Evolutionary conservation across 2,113 vertebrate species (phyloP).

Genomic region (Ploceus nigricollis): DNA sequence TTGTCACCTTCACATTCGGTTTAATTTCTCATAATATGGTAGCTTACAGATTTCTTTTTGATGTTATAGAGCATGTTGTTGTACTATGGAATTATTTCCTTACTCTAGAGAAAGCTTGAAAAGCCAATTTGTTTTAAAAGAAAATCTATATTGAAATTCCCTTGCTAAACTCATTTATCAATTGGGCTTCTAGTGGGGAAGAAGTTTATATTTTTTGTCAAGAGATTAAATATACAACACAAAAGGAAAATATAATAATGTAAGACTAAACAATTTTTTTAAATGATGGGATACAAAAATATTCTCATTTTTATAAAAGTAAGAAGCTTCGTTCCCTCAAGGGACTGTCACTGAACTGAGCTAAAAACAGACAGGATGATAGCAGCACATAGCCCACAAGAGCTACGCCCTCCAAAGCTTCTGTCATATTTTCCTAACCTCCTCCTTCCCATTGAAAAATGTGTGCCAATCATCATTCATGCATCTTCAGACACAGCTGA

Average conservation of each 20-base stretch:
- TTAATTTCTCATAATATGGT: background rate
- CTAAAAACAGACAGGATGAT: background rate
- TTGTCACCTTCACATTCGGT: background rate
- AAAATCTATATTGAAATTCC: background rate
- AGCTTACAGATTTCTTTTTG: background rate
- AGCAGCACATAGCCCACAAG: background rate
- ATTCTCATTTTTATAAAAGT: background rate
- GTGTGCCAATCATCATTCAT: conserved; percentile 23
- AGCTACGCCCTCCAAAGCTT: background rate
- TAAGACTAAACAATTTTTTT: background rate
- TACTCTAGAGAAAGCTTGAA: background rate
- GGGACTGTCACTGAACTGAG: background rate
- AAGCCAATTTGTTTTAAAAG: background rate
- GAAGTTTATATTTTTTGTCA: background rate
- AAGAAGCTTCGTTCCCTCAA: background rate
- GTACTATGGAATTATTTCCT: background rate
- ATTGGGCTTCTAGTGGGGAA: background rate
- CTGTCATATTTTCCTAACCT: background rate
- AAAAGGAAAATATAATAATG: background rate
- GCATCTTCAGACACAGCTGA: conserved; percentile 13
- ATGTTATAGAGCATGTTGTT: background rate
- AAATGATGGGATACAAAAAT: background rate
- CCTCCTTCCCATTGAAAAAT: background rate
- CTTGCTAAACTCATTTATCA: background rate
- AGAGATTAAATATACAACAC: background rate